phyloP scores from a whole-genome alignment of 2,113 vertebrate genomes.

The Oenanthe oenanthe region DNA sequence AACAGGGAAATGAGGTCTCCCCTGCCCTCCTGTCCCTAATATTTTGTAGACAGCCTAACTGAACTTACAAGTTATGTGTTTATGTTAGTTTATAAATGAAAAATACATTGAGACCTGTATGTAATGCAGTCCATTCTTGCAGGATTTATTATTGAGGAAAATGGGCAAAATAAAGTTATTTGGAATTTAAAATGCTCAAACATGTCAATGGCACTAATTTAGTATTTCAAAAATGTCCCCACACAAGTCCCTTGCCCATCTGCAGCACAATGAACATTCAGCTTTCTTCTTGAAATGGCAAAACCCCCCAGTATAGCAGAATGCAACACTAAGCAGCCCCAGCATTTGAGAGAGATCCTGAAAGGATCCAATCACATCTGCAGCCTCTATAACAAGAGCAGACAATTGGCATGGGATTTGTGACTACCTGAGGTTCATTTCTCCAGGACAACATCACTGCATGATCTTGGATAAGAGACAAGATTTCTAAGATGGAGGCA shows the following conservation, averaged over 20 bases:
- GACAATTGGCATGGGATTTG: not conserved
- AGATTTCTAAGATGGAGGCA: not conserved
- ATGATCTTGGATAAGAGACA: not conserved
- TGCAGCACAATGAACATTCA: not conserved
- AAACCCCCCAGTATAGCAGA: not conserved
- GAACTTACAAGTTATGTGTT: not conserved
- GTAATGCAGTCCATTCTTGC: not conserved
- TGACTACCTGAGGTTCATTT: not conserved
- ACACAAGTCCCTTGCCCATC: not conserved
- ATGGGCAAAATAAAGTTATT: not conserved
- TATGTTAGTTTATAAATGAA: not conserved
- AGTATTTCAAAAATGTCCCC: accelerated
- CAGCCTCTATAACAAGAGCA: not conserved
- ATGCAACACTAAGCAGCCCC: not conserved
- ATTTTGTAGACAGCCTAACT: not conserved
- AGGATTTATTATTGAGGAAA: not conserved
- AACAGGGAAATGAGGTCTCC: not conserved
- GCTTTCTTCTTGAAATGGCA: not conserved
- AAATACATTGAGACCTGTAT: not conserved
- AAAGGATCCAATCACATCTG: not conserved
- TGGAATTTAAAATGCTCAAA: not conserved
- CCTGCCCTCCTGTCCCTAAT: not conserved
- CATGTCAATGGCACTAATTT: not conserved
- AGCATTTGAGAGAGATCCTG: not conserved
- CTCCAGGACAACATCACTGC: not conserved